These are phyloP conservation scores for Nematostella vectensis DNA, from an alignment of 92 coral and sea anemone genomes.

Conservation along the genomic window DNA sequence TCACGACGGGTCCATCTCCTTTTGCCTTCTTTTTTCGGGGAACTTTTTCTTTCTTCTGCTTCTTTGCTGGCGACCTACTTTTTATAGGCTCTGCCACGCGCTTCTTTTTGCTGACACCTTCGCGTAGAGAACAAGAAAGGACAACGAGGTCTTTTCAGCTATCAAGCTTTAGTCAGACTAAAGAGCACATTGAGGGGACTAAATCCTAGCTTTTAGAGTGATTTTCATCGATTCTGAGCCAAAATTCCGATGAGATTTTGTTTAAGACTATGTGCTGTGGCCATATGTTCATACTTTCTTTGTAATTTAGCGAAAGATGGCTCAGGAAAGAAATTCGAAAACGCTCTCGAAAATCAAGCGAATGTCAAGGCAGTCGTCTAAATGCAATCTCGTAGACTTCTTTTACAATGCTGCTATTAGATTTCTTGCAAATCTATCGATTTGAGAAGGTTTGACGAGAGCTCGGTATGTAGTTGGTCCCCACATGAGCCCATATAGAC, in stretches of 20 bases:
- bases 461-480: too few relatives aligned
- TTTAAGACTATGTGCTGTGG: constrained; percentile 9
- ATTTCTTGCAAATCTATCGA: too few relatives aligned
- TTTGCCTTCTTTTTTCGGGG: constrained; percentile 31
- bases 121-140: constrained; percentile 34
- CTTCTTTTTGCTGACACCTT: constrained; percentile 82
- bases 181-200: constrained; percentile 22
- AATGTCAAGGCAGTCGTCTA: constrained; percentile 14
- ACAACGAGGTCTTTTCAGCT: constrained; percentile 59
- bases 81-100: constrained; percentile 57
- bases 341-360: constrained; percentile 18
- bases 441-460: too few relatives aligned
- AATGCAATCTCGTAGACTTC: constrained; percentile 12
- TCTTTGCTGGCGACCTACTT: constrained; percentile 65
- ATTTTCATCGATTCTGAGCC: constrained; percentile 11
- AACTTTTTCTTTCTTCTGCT: constrained; percentile 25
- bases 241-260: constrained; percentile 18
- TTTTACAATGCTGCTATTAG: too few relatives aligned
- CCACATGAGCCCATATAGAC: constrained; percentile 35
- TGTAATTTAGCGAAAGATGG: constrained; percentile 3
- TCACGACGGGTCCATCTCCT: constrained; percentile 52
- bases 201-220: constrained; percentile 16
- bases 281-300: constrained; percentile 17
- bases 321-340: constrained; percentile 1
- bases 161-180: constrained; percentile 32